These are phyloP conservation scores for Gopherus evgoodei DNA, from an alignment of 2,113 vertebrate genomes.

Conservation along the genomic window DNA sequence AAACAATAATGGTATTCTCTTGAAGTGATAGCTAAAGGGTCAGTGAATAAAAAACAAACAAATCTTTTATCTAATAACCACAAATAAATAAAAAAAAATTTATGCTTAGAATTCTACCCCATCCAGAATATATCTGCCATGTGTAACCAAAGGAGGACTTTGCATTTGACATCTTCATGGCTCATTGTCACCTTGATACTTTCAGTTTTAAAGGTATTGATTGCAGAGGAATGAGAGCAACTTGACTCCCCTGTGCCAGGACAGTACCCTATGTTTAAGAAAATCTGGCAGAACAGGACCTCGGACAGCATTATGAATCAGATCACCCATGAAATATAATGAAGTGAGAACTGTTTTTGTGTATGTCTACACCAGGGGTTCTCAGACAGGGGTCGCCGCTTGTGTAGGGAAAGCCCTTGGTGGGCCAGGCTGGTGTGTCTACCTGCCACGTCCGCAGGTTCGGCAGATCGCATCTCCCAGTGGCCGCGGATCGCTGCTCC, in stretches of 20 bases:
- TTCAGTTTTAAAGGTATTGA: background rate
- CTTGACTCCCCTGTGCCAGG: background rate
- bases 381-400: too few species aligned
- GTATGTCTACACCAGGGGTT: background rate
- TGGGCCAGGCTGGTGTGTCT: too few species aligned
- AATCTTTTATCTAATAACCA: too few species aligned
- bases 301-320: background rate
- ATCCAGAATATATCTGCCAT: background rate
- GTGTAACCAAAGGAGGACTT: background rate
- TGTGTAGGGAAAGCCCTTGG: too few species aligned
- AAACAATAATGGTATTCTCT: too few species aligned
- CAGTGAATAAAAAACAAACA: background rate
- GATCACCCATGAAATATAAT: background rate
- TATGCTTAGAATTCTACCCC: background rate
- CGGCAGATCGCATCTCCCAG: too few species aligned
- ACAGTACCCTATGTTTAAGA: background rate
- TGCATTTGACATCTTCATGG: fast-evolving
- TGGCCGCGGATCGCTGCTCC: too few species aligned
- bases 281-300: background rate
- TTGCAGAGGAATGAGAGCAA: background rate
- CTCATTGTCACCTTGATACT: background rate
- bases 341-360: background rate
- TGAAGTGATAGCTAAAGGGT: background rate
- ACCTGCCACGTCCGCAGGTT: too few species aligned
- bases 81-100: background rate